Evolutionary conservation across 2,797 vertebrate genomes (phyloP), one percentile per base, ranked within the genome.

Genomic region (Varecia variegata): DNA sequence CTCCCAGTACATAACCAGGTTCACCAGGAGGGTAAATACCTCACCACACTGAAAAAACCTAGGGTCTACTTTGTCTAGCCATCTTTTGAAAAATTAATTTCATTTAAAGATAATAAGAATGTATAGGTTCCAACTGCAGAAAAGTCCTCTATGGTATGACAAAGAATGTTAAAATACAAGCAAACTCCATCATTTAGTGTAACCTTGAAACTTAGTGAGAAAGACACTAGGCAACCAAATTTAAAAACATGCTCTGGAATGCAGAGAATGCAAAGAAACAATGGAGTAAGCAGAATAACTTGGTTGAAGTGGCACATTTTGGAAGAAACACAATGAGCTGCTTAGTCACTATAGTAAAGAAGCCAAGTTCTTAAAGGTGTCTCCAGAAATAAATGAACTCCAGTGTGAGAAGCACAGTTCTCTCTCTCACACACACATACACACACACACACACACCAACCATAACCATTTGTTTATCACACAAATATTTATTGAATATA

Each of bases 351-450:
- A 93, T 0, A 89, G 62, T 52, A 73, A 93, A 92, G 76, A 76
- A 62, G 43, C 2, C 54, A 97, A 74, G 74, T 80, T 94, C n/a
- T 56, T 83, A 88, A 88, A 82, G 25, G 1, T 90, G 14, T 47
- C 38, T 92, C 52, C 82, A 92, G 35, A 92, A 95, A 95, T 73
- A 96, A 93, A 79, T 93, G 74, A 94, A 95, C 50, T 88, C n/a
- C 30, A 85, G 43, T 67, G 25, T 27, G 35, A 43, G 52, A 85
- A 84, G 43, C 62, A 60, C 5, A 77, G 12, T 65, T n/a, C 3
- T 2, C 14, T 8, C 3, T 20, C 9, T 38, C 35, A 18, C 15
- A 12, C 0, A 1, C 5, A 45, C 7, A 5, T 52, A 67, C 20
- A 45, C 21, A 40, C 43, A 58, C n/a, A n/a, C n/a, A n/a, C 12